These are phyloP conservation scores for Ceyx melanurus DNA, from an alignment of 2,113 vertebrate genomes.

Conservation along the genomic window DNA sequence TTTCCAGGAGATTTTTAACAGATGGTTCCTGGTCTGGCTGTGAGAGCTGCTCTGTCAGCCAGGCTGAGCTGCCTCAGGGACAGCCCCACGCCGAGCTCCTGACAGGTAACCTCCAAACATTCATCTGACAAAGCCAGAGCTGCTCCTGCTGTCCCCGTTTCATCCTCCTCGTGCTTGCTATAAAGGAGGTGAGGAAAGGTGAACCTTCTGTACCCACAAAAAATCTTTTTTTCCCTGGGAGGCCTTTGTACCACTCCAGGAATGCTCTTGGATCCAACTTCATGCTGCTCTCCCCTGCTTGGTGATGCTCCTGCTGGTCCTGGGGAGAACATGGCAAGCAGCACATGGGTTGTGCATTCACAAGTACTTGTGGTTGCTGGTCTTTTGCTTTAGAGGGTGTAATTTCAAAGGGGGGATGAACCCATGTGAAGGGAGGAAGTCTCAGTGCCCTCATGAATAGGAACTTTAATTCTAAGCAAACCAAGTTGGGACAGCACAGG, in stretches of 20 bases:
- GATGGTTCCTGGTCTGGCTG: not conserved
- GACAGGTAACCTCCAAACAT: not conserved
- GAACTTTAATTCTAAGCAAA: not conserved
- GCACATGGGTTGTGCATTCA: not conserved
- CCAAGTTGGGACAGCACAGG: not conserved
- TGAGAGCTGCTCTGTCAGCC: not conserved
- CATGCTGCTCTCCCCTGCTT: not conserved
- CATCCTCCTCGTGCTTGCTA: rapidly evolving
- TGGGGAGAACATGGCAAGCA: rapidly evolving
- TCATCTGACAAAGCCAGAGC: rapidly evolving
- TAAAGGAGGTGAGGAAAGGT: not conserved
- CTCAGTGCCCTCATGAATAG: rapidly evolving
- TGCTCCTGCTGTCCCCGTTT: rapidly evolving
- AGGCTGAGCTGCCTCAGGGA: not conserved
- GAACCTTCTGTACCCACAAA: not conserved
- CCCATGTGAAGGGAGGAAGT: rapidly evolving
- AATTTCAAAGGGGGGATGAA: not conserved
- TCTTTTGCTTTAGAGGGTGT: not conserved
- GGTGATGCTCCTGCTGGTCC: not conserved
- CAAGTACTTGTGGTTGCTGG: not conserved
- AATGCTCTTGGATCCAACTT: rapidly evolving
- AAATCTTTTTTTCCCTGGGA: not conserved
- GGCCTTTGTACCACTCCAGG: rapidly evolving
- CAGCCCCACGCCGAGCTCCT: rapidly evolving
- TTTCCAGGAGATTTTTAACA: not conserved